Conservation (phyloP, 2,113 vertebrate species). For the Sceloporus tristichus region DNA sequence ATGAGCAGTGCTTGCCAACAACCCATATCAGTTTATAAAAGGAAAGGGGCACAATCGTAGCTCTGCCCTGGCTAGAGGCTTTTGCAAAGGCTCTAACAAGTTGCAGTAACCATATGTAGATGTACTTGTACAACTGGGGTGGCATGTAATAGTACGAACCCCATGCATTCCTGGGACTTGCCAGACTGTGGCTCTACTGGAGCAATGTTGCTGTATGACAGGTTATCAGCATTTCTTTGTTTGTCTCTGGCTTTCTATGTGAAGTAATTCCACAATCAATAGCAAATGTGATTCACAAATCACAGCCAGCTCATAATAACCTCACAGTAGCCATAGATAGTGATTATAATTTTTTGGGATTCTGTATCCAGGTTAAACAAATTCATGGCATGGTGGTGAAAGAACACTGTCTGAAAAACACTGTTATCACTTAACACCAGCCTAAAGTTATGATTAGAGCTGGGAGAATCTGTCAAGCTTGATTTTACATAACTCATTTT, state of each 20-base stretch:
- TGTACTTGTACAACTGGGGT: neutral
- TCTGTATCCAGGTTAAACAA: neutral
- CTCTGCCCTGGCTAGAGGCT: neutral
- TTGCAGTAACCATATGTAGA: neutral
- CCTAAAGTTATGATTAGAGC: too few species aligned
- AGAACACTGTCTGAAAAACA: neutral
- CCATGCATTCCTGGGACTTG: neutral
- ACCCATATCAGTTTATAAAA: neutral
- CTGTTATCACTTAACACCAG: conserved; percentile 8
- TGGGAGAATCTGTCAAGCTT: too few species aligned
- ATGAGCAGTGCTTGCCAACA: conserved; percentile 6
- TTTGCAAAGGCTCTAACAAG: neutral
- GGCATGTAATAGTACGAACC: neutral
- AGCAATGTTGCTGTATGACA: neutral
- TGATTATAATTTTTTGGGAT: neutral
- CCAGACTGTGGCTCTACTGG: neutral
- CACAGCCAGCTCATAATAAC: neutral
- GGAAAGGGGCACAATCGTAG: neutral
- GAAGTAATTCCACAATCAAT: neutral
- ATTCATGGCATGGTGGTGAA: neutral
- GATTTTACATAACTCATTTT: too few species aligned
- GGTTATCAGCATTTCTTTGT: neutral
- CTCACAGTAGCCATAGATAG: neutral
- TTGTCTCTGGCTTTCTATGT: neutral
- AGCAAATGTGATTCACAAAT: neutral